Evolutionary conservation across 2,797 vertebrate species (phyloP), one percentile per base, ranked within the genome.

Genomic region (Myotis planiceps): DNA sequence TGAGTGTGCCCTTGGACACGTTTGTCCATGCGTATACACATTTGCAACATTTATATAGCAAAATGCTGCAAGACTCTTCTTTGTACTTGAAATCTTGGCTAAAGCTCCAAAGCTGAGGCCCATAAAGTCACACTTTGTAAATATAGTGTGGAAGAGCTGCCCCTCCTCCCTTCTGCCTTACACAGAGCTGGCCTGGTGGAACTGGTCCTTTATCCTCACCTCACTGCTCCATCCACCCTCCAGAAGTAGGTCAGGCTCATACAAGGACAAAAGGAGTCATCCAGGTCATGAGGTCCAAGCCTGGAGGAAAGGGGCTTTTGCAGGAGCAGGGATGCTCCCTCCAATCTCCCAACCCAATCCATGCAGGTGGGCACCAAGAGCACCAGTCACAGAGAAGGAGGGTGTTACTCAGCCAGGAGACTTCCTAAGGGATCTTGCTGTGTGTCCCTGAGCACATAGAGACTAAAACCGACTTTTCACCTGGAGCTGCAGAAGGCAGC

Each of bases 351-450:
- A 32, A 1, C 19, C 34, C 71, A 29, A 8, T 37, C 32, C 25
- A 47, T 32, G 2, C 3, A 82, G 39, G 55, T 13, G 12, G 25
- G 25, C n/a, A 27, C 60, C 1, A 8, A 25, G 19, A 39, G 51
- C 29, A 39, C 19, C 23, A 37, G 5, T 55, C 51, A 7, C 14
- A 83, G 53, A n/a, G 42, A 32, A 65, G 25, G 39, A 29, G 25
- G 3, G 3, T 15, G 2, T 8, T 27, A 4, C 34, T 27, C 8
- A 18, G 15, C 29, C 5, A 1, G 3, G 9, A 9, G 25, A 80
- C 58, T 21, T 3, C 32, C 2, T 2, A 25, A 45, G 47, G 37
- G 32, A 68, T 5, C 29, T 53, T 68, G 12, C 72, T 76, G 19
- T 4, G 37, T 4, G 16, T 58, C 51, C 37, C 27, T 13, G 9